Base-by-base conservation (phyloP, 2,888 invertebrate species). In the Machimus atricapillus region DNA sequence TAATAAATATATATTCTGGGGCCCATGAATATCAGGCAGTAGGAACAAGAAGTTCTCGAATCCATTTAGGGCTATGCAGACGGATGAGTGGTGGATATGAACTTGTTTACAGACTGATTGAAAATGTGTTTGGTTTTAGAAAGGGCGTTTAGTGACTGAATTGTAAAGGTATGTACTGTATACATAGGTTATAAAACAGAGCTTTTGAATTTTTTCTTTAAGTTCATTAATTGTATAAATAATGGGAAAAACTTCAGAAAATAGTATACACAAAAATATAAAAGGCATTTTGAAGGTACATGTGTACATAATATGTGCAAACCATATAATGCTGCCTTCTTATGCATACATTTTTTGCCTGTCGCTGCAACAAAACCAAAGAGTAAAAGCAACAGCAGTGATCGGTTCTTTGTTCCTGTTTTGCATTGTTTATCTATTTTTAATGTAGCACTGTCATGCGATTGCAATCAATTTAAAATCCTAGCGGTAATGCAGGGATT, bases 401-500 rank as follows among this genome's bases (percentile, higher is more conserved):
- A 0, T 0, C 66, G 0, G 66, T 27, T 66, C 9, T 23, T 12
- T 23, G 19, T 19, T 12, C 19, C 37, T 34, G 6, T 43, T 79
- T 79, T 46, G 19, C 46, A 23, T 37, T 82, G 58, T 82, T 58
- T 82, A 82, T 66, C 34, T n/a, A 66, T 66, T 82, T 82, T 82
- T 66, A 82, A 82, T 82, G 82, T 34, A 66, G 58, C 66, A 46
- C 58, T 74, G 46, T 85, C 86, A 86, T 77, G 77, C 34, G 86
- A 86, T 86, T 86, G 77, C 86, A 86, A 77, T 86, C 86, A 86
- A 86, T 77, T 86, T 37, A 58, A 77, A 86, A 86, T 86, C 52
- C 56, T 66, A 46, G 58, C 86, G 56, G 79, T 86, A 86, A 86
- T 86, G 86, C 78, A 86, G 43, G 78, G 86, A 86, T 86, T 86